Evolutionary conservation across 2,113 vertebrate species (phyloP), one percentile per base, ranked within the genome.

Genomic region (Halichoeres trimaculatus): DNA sequence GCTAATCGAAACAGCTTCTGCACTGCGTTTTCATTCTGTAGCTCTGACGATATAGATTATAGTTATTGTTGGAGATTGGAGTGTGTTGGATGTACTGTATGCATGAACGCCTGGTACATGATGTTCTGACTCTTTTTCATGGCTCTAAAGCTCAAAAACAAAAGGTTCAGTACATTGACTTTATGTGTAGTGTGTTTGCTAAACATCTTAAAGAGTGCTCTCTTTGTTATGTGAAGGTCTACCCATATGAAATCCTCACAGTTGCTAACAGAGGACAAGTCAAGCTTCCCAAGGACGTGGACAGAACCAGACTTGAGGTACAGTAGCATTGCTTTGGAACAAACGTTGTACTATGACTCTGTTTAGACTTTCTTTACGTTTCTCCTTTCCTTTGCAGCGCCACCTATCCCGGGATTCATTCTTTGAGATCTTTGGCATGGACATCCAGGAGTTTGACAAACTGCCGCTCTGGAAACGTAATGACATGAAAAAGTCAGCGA

Each of bases 391-490:
- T 50, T 34, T 87, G 14, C 80, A 99, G 98, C 95, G 96, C 40
- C 96, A 99, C 76, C 92, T 99, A 60, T 94, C 97, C 55, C 96
- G 96, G 2, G 96, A 96, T 69, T 90, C 94, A 67, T 99, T 99
- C 85, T 93, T 94, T 83, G 93, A 97, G 8, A 91, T 98, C 87
- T 99, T 99, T 83, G 95, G 95, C 60, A 98, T 99, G 96, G 92
- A 93, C 9, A 95, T 96, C 74, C 94, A 97, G 88, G 95, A 97
- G 80, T 99, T 99, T 83, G 94, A 97, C 93, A 93, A 89, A 85
- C 96, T 99, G 91, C 97, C 98, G 70, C 95, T 99, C 35, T 99
- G 98, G 98, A 98, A 97, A 92, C 95, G 96, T 70, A 99, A 99
- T 6, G 94, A 97, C 86, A 95, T 99, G 95, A 99, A 99, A 94